A percentile compares a stretch with the other conserved stretches of the same genome.
phyloP scores from a whole-genome alignment of 2,888 invertebrate species.

The Andrena trimmerana region DNA sequence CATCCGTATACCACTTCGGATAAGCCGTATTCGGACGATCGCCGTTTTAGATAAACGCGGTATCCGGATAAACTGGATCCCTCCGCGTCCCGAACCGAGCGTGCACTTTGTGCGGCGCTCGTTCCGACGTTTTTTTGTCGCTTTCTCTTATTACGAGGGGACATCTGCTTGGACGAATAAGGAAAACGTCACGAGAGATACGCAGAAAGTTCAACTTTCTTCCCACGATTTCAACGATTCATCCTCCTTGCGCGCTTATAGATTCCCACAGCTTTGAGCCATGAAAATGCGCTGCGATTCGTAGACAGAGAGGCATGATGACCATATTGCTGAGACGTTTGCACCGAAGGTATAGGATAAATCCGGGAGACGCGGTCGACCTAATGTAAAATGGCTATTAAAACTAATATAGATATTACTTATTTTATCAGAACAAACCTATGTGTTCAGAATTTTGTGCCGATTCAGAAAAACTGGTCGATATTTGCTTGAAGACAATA shows the following conservation, averaged over 20 bases:
- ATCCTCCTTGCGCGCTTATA: too few relatives aligned
- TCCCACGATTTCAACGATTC: not conserved
- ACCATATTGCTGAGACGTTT: too few relatives aligned
- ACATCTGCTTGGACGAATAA: not conserved
- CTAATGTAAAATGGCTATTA: too few relatives aligned
- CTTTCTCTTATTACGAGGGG: conserved; percentile 53
- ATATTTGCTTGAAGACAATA: too few relatives aligned
- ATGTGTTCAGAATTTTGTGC: too few relatives aligned
- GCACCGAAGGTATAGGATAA: not conserved
- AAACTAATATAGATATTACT: too few relatives aligned
- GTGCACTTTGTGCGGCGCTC: conserved; percentile 32
- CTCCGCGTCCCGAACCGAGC: conserved; percentile 48
- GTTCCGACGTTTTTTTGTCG: conserved; percentile 23
- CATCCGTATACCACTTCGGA: conserved; percentile 57
- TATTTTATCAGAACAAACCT: too few relatives aligned
- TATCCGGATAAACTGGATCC: conserved; percentile 67
- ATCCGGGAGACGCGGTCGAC: too few relatives aligned
- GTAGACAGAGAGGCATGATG: too few relatives aligned
- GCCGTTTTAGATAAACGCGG: conserved; percentile 62
- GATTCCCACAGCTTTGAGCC: too few relatives aligned
- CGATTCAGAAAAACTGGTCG: too few relatives aligned
- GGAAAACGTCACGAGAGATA: not conserved
- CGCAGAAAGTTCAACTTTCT: conserved; percentile 1
- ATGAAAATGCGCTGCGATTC: too few relatives aligned
- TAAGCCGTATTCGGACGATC: conserved; percentile 62